These are phyloP conservation scores for Solenopsis fugax DNA, from an alignment of 1,140 invertebrate species.

Conservation along the genomic window DNA sequence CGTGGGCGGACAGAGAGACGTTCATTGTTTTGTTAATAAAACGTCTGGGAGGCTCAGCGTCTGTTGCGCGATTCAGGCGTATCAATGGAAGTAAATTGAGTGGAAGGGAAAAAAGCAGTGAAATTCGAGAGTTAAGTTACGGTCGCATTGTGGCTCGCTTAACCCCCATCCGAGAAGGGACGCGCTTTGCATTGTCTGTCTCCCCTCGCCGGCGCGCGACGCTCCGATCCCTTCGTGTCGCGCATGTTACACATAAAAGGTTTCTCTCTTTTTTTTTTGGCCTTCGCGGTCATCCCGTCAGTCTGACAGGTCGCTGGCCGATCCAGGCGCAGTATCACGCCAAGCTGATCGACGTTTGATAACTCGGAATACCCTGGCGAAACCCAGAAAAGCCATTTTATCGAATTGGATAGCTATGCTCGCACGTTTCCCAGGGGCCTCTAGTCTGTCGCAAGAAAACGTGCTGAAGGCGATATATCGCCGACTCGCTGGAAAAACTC, in stretches of 20 bases:
- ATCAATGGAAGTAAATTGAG: constrained; percentile 62
- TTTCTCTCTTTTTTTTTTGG: constrained; percentile 16
- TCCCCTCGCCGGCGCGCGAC: constrained; percentile 34
- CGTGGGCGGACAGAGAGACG: background rate
- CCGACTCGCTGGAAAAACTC: constrained; percentile 32
- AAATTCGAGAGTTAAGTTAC: constrained; percentile 64
- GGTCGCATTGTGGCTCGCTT: constrained; percentile 61
- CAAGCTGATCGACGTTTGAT: constrained; percentile 52
- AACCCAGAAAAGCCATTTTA: constrained; percentile 47
- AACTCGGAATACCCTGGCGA: constrained; percentile 43
- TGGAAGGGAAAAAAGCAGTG: constrained; percentile 57
- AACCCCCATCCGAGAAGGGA: constrained; percentile 63
- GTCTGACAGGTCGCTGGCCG: constrained; percentile 44
- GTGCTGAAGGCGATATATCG: constrained; percentile 23
- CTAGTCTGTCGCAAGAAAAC: constrained; percentile 26
- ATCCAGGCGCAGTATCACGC: constrained; percentile 20
- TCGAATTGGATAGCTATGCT: constrained; percentile 48
- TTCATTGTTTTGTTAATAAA: constrained; percentile 57
- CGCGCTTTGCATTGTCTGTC: constrained; percentile 69
- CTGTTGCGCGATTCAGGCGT: constrained; percentile 55
- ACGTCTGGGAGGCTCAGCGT: constrained; percentile 20
- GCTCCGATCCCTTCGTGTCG: constrained; percentile 37
- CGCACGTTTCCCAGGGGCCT: background rate
- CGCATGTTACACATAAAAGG: constrained; percentile 69
- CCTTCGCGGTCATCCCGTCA: constrained; percentile 58